Conservation (phyloP, 2,113 vertebrate genomes). For the Axis porcinus region DNA sequence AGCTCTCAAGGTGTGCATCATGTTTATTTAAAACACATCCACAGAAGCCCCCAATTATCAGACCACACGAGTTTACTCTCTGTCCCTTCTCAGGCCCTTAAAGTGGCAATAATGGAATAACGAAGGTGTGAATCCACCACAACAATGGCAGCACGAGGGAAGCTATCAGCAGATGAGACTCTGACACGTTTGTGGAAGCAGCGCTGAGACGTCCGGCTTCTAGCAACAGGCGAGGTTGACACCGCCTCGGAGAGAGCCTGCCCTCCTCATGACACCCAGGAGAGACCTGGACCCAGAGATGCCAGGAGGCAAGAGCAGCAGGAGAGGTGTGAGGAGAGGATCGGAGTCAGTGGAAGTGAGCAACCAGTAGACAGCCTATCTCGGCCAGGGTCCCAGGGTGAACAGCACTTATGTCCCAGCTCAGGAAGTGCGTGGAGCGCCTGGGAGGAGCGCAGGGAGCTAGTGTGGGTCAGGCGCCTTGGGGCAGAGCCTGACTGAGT, state of each 20-base stretch:
- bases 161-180: neutral
- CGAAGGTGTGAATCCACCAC: neutral
- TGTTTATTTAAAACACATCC: neutral
- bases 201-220: neutral
- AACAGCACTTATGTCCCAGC: neutral
- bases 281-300: neutral
- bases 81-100: neutral
- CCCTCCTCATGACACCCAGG: neutral
- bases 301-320: neutral
- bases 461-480: neutral
- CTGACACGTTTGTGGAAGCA: neutral
- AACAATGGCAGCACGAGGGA: neutral
- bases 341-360: neutral
- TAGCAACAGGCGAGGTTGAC: accelerated
- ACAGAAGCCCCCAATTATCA: neutral
- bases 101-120: neutral
- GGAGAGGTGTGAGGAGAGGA: too few relatives aligned
- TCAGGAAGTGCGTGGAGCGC: neutral
- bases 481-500: neutral
- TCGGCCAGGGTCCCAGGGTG: neutral
- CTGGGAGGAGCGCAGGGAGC: neutral
- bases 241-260: neutral
- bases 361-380: neutral
- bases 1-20: neutral
- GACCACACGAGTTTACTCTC: neutral